Evolutionary conservation across 2,797 vertebrate species (phyloP), one percentile per base, ranked within the genome.

Genomic region (Sebastes taczanowskii): DNA sequence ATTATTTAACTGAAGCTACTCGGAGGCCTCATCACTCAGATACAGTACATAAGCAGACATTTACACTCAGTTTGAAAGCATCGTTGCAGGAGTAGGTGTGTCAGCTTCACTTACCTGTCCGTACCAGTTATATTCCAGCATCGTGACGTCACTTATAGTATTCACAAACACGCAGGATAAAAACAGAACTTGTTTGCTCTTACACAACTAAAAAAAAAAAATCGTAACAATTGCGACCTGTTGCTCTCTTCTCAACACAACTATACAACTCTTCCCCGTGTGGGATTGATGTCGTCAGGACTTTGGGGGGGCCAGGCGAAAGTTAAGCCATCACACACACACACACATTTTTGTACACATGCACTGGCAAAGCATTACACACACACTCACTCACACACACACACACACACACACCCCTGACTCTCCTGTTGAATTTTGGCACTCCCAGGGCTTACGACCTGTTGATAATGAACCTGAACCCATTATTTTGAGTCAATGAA

Each of bases 401-500:
- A 85, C 87, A 74, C 68, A 58, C 70, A 77, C 86, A 80, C 82
- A 83, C 90, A 80, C 74, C 78, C 82, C 85, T 81, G 86, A 86
- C 87, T 90, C 79, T 86, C 91, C 96, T 96, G 96, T 96, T 97
- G 96, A 95, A 97, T 97, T 96, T 96, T 97, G 97, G 96, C 96
- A 95, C 96, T 97, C 96, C 96, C 97, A 94, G 92, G 95, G 95
- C 96, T 97, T 97, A 97, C 92, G 97, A 98, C 97, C 97, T 99
- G 98, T 99, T 99, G 97, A 99, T 99, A 99, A 99, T 99, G 97
- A 99, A 98, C 98, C 97, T 99, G 98, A 99, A 98, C 97, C 98
- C 97, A 99, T 99, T 99, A 99, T 99, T 99, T 99, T 99, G 98
- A 99, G 97, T 99, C 98, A 99, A 98, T 99, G 98, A 98, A 98